A percentile compares a stretch with the other conserved stretches of the same genome.
Evolutionary conservation across 1,140 invertebrate genomes (phyloP).

Genomic region (Acromyrmex heyeri): DNA sequence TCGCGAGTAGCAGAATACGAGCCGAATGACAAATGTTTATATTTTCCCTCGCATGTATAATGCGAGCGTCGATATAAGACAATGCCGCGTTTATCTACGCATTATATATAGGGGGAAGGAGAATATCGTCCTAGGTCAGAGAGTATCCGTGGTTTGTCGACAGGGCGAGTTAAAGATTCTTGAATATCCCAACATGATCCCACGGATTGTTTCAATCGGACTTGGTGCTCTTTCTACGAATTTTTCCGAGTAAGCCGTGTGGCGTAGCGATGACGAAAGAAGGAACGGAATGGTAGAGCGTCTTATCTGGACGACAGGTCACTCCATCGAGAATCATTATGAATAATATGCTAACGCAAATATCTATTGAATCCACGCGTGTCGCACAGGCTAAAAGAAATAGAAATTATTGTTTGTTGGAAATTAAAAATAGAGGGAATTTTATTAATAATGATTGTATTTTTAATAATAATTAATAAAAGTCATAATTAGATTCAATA

Average conservation of each 20-base stretch:
- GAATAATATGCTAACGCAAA: slow-evolving; percentile 15
- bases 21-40: slow-evolving; percentile 58
- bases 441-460: background rate
- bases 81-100: slow-evolving; percentile 83
- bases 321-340: background rate
- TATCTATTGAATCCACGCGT: background rate
- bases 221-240: slow-evolving; percentile 24
- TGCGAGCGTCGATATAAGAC: slow-evolving; percentile 81
- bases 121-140: slow-evolving; percentile 29
- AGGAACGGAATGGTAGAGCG: background rate
- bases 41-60: slow-evolving; percentile 59
- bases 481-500: background rate
- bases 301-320: background rate
- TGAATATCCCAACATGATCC: slow-evolving; percentile 41
- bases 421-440: background rate
- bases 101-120: slow-evolving; percentile 73
- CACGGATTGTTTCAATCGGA: slow-evolving; percentile 50
- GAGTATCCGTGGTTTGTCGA: slow-evolving; percentile 77
- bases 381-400: background rate
- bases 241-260: background rate
- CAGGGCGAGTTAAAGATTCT: slow-evolving; percentile 64
- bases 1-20: slow-evolving; percentile 5
- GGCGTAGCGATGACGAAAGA: background rate
- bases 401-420: background rate
- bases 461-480: background rate